Evolutionary conservation across 2,113 vertebrate species (phyloP), one percentile per base, ranked within the genome.

Genomic region (Myrmophylax atrothorax): DNA sequence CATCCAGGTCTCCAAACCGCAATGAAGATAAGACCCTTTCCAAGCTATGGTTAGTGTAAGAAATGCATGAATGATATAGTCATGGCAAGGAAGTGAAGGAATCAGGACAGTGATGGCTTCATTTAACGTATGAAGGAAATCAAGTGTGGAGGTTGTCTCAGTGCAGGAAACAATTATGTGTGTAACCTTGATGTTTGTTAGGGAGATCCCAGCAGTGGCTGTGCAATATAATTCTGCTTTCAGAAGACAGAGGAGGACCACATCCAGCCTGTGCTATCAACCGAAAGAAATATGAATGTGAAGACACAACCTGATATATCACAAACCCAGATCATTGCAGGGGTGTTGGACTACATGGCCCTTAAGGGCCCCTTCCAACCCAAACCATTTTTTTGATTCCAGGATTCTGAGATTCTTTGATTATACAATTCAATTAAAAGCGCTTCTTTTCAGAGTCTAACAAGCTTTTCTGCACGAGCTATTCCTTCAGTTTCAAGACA

Each of bases 151-250:
- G 55, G 7, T 19, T 68, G 87, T 47, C 40, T 58, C 14, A 56
- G 0, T 0, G 4, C 9, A 49, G 38, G 24, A 68, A 35, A 31
- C 11, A 38, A 40, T 1, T 22, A 5, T 2, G 2, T 76, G 22
- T 44, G 38, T 35, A 52, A 26, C 18, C 25, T 77, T 82, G 29
- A 3, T 70, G 10, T 42, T 50, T 74, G 15, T 35, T 23, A 47
- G 38, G 18, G 18, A 75, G 10, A 56, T 63, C 16, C 35, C 63
- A 83, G 13, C 20, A 28, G 8, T 1, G 0, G 12, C 26, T 55
- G 4, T 8, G 18, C 7, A 18, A 9, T 22, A 10, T 26, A 50
- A 67, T 68, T 78, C 56, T 89, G 17, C 6, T 28, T 82, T 31
- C 42, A 52, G 25, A 33, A 62, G 35, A 16, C 0, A 56, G 3